Conservation (phyloP, 92 coral and sea anemone genomes). For the Siderastrea radians region DNA sequence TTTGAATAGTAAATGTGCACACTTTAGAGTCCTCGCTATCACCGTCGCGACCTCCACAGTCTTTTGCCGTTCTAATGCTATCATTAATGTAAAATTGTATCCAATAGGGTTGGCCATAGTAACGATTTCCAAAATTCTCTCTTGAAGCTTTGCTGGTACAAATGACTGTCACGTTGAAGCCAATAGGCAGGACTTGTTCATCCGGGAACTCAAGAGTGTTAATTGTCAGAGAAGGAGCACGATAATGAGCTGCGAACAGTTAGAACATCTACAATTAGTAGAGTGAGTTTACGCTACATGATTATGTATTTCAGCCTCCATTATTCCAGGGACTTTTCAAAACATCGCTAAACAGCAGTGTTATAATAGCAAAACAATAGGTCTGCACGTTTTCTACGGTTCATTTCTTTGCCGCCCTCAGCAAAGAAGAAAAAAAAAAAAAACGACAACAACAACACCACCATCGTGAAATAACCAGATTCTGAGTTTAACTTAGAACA, state of each 20-base stretch:
- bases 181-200: slow-evolving; percentile 17
- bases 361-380: too few species aligned
- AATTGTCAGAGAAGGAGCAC: not conserved
- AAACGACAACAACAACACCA: too few species aligned
- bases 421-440: too few species aligned
- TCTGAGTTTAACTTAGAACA: too few species aligned
- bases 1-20: slow-evolving; percentile 24
- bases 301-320: too few species aligned
- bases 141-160: slow-evolving; percentile 22
- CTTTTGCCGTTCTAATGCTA: not conserved
- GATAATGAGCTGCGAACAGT: not conserved
- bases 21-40: slow-evolving; percentile 19
- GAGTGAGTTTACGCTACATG: too few species aligned
- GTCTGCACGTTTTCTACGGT: too few species aligned
- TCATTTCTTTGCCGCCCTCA: too few species aligned
- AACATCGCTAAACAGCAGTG: too few species aligned
- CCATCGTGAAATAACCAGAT: too few species aligned
- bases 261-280: too few species aligned
- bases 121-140: not conserved
- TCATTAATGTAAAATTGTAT: slow-evolving; percentile 10
- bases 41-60: slow-evolving; percentile 1
- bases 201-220: not conserved
- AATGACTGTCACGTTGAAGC: slow-evolving; percentile 31
- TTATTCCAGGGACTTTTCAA: too few species aligned
- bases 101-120: slow-evolving; percentile 20